Conservation (phyloP, 2,888 invertebrate species). For the Mythimna impura region DNA sequence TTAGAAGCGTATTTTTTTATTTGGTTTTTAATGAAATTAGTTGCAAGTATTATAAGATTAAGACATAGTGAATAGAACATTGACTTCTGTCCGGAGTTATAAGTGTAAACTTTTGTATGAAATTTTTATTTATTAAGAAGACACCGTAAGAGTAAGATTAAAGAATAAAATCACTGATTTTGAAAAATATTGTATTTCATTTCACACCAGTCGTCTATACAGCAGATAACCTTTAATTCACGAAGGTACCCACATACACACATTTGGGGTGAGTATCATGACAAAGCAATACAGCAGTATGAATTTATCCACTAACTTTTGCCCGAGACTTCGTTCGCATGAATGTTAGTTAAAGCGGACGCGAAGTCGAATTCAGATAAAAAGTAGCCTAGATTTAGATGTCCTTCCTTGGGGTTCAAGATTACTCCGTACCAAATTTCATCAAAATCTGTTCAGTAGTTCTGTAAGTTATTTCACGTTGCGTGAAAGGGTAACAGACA, state of each 20-base stretch:
- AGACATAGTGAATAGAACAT: slow-evolving; percentile 67
- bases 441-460: too few species aligned
- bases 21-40: slow-evolving; percentile 74
- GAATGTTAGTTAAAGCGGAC: too few species aligned
- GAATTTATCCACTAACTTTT: too few species aligned
- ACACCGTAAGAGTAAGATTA: slow-evolving; percentile 77
- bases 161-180: slow-evolving; percentile 84
- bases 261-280: neutral
- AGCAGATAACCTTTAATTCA: neutral
- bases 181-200: slow-evolving; percentile 65
- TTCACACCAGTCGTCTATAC: slow-evolving; percentile 22
- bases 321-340: too few species aligned
- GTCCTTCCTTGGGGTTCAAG: too few species aligned
- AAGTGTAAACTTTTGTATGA: slow-evolving; percentile 84
- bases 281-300: too few species aligned
- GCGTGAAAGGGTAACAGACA: too few species aligned
- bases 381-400: too few species aligned
- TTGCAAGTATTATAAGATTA: slow-evolving; percentile 81
- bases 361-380: too few species aligned
- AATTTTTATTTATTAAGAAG: slow-evolving; percentile 81
- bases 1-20: slow-evolving; percentile 77
- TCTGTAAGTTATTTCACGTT: too few species aligned
- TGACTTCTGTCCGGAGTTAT: slow-evolving; percentile 64
- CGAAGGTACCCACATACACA: neutral
- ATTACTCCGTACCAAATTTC: too few species aligned